Conservation (phyloP, 2,113 vertebrate genomes). For the Hydropotes inermis region DNA sequence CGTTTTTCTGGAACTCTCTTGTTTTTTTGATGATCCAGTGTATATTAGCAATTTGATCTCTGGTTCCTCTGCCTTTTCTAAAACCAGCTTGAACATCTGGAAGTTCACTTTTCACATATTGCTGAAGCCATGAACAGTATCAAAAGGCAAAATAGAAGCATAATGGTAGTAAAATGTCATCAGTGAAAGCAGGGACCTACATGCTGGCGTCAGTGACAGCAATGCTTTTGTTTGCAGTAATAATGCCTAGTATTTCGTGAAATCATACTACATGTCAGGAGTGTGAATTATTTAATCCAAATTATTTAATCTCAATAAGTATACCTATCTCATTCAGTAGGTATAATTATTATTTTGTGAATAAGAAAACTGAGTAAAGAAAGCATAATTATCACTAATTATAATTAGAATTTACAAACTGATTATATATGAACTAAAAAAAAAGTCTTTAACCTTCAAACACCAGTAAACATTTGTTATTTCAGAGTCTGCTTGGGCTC, state of each 20-base stretch:
- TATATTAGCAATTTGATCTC: too few species aligned
- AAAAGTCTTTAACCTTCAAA: not conserved
- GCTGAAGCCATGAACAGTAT: too few species aligned
- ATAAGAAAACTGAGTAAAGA: not conserved
- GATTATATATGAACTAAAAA: not conserved
- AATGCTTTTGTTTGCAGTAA: not conserved
- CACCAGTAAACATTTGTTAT: not conserved
- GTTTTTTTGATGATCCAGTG: too few species aligned
- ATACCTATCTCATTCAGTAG: not conserved
- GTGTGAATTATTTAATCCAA: not conserved
- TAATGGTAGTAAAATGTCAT: not conserved
- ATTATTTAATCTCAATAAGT: not conserved
- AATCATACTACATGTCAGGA: not conserved
- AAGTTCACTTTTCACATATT: too few species aligned
- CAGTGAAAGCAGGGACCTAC: not conserved
- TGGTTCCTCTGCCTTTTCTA: too few species aligned
- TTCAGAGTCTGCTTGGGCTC: not conserved
- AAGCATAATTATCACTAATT: not conserved
- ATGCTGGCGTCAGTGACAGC: not conserved
- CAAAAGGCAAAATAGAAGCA: too few species aligned
- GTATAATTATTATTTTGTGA: not conserved
- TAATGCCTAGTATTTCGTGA: not conserved
- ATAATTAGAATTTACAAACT: not conserved
- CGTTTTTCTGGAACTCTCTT: too few species aligned
- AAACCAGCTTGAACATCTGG: too few species aligned